Base-by-base conservation (phyloP, 2,888 invertebrate genomes). In the Oasisia sp. region DNA sequence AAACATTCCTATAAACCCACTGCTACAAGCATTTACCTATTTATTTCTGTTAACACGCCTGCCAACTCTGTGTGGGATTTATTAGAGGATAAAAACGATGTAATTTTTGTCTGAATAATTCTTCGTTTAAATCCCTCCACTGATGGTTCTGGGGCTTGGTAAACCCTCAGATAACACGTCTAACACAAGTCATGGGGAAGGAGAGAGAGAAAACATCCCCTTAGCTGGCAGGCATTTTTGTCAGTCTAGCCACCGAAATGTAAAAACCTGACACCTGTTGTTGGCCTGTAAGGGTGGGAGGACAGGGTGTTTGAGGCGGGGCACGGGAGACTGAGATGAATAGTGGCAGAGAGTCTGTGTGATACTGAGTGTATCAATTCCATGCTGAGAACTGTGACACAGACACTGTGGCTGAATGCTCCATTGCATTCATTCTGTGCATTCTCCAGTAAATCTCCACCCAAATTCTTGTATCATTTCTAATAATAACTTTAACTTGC, bases 371-470 rank as follows among this genome's bases (percentile, higher is more conserved):
- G 74, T n/a, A 74, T 27, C 19, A 27, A 74, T 74, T 50, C 9
- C n/a, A 91, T 44, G 58, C 19, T 32, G 58, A 89, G 32, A 32
- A 90, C 91, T 91, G 38, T 44, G 91, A 58, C 74, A 91, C 91
- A 32, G 91, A 91, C 12, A 89, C 91, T 5, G 50, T 50, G 50
- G 50, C 50, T 50, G 50, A 50, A 50, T 50, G 50, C 50, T 50
- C 50, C 50, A 50, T 8, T 9, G 50, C 14, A 11, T 50, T 50
- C 50, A 9, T 14, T 50, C 14, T 50, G 50, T 5, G 1, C 50
- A 50, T 50, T 50, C 14, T 14, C 50, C 38, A 38, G 38, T 50
- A 9, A 50, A 50, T 14, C 50, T 50, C 9, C 50, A 9, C 1
- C 0, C 14, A 50, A 50, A 9, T 50, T 50, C 50, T 50, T 50